Base-by-base conservation (phyloP, 2,113 vertebrate species). In the Aviceda subcristata region DNA sequence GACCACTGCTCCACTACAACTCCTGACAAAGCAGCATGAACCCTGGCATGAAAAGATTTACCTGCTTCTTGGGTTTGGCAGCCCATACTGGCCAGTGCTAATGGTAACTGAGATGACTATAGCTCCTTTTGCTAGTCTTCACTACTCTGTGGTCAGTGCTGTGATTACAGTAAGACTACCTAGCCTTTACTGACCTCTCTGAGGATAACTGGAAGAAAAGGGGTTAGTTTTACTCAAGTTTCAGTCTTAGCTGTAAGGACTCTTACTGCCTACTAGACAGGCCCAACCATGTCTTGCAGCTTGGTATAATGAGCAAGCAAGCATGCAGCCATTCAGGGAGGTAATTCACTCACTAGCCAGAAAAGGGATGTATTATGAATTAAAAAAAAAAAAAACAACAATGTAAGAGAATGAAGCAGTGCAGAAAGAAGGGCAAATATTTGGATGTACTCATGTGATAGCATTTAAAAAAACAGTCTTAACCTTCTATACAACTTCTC, bases 91-190 rank as follows among this genome's bases (percentile, higher is more conserved):
- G 43, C 62, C 62, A 59, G 36, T 8, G 12, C 72, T 13, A 41
- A 34, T 0, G 12, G 39, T 16, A 26, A 13, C 26, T 1, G 10
- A 32, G 63, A 11, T 3, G 16, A 45, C n/a, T 34, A 22, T 0
- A 29, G 83, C 50, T n/a, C 41, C 84, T 69, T 69, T 32, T 16
- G 38, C 55, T 32, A 43, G 36, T 17, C 63, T 59, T 24, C 1
- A 1, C 45, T 51, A 14, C 34, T 22, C 75, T 71, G 56, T 10
- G 2, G 20, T 5, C 56, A 71, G 38, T 4, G 38, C 85, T 60
- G 85, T 3, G 21, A 30, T 15, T 51, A 30, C 63, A 53, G 38
- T 3, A 66, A 34, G 30, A 17, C 12, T 48, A 41, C 36, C 75
- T 8, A 3, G 29, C 3, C 51, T 39, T 14, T 22, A 5, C 67